Percentiles rank a stretch among this genome's conserved stretches.
phyloP scores from a whole-genome alignment of 2,888 invertebrate genomes.

The Cataglyphis rosenhaueri region DNA sequence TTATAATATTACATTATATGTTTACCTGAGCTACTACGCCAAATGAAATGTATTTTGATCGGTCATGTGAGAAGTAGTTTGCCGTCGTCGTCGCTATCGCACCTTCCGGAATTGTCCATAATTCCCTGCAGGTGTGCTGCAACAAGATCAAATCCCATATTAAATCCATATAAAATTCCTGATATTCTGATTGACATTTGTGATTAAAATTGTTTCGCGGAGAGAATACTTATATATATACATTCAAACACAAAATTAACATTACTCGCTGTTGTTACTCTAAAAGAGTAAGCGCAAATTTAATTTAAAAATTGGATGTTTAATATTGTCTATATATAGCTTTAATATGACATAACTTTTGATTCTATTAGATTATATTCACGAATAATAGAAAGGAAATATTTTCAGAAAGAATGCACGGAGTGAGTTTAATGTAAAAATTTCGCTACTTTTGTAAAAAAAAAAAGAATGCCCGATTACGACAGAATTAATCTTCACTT shows the following conservation, averaged over 20 bases:
- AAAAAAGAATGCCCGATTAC: neutral
- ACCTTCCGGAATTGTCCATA: slow-evolving; percentile 71
- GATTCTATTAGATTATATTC: neutral
- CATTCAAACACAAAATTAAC: neutral
- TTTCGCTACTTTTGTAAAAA: neutral
- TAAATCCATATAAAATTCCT: no score
- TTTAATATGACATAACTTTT: neutral
- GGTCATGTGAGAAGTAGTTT: slow-evolving; percentile 62
- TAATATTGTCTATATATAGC: neutral
- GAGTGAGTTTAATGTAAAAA: neutral
- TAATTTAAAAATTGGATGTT: neutral
- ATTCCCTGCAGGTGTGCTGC: slow-evolving; percentile 71
- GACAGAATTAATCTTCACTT: neutral
- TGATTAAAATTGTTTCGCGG: neutral
- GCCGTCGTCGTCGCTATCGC: slow-evolving; percentile 56
- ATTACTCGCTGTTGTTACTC: neutral
- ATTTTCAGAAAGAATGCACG: neutral
- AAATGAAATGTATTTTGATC: slow-evolving; percentile 65
- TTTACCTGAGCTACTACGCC: slow-evolving; percentile 70
- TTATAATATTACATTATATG: neutral
- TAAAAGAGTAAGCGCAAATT: neutral
- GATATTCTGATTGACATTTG: neutral
- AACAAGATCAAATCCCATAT: slow-evolving; percentile 43
- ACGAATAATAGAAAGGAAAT: neutral
- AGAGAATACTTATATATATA: neutral